phyloP scores from a whole-genome alignment of 2,888 invertebrate species.

The Stictocephala bisonia region DNA sequence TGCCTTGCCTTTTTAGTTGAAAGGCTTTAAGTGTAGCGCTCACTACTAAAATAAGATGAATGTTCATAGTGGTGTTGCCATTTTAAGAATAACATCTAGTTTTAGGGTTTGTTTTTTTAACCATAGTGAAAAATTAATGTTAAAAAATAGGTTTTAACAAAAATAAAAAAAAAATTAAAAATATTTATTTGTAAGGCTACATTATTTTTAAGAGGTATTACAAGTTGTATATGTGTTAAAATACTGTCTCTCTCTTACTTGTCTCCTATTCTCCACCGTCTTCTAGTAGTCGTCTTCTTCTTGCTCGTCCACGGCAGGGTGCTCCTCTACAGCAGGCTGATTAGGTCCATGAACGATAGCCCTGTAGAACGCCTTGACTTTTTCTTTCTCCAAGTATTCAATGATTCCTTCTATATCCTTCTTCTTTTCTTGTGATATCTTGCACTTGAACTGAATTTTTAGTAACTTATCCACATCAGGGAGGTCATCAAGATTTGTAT shows the following conservation, averaged over 20 bases:
- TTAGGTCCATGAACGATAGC: slow-evolving; percentile 17
- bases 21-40: too few relatives aligned
- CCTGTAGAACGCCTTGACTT: slow-evolving; percentile 41
- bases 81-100: too few relatives aligned
- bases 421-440: slow-evolving; percentile 42
- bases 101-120: too few relatives aligned
- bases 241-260: slow-evolving; percentile 26
- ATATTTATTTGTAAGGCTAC: too few relatives aligned
- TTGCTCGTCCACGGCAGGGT: neutral
- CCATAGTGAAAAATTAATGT: too few relatives aligned
- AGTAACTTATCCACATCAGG: slow-evolving; percentile 38
- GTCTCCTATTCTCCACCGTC: neutral
- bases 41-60: too few relatives aligned
- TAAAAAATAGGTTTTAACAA: too few relatives aligned
- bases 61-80: too few relatives aligned
- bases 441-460: slow-evolving; percentile 38
- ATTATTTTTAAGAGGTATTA: too few relatives aligned
- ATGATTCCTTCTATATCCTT: slow-evolving; percentile 41
- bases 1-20: too few relatives aligned
- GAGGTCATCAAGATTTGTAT: slow-evolving; percentile 39
- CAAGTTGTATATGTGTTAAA: too few relatives aligned
- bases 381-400: slow-evolving; percentile 40
- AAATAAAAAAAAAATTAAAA: too few relatives aligned
- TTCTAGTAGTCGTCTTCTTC: slow-evolving; percentile 33
- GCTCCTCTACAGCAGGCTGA: slow-evolving; percentile 19